Evolutionary conservation across 2,113 vertebrate species (phyloP).

Genomic region (Arenaria interpres): DNA sequence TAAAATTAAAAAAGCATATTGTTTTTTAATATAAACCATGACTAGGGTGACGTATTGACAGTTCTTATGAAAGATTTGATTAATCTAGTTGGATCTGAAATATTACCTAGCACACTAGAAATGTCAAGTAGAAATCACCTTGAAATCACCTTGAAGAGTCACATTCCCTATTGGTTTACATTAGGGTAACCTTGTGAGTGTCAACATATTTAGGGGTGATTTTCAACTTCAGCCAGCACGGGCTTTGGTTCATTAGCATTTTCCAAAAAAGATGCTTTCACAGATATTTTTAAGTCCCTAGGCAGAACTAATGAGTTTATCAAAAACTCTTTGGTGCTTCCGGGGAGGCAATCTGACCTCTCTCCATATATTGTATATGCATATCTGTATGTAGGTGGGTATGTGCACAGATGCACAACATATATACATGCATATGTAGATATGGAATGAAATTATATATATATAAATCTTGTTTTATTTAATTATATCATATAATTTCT

Average conservation of each 20-base stretch:
- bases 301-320: background rate
- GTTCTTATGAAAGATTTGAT: background rate
- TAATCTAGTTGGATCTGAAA: slow-evolving; percentile 4
- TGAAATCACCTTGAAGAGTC: background rate
- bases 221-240: background rate
- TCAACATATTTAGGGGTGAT: background rate
- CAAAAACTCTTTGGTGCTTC: background rate
- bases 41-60: background rate
- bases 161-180: background rate
- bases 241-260: background rate
- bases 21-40: background rate
- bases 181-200: background rate
- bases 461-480: background rate
- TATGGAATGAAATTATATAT: background rate
- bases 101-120: background rate
- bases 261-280: background rate
- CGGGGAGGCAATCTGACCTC: background rate
- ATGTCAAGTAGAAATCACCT: background rate
- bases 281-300: background rate
- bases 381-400: background rate
- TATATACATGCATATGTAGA: background rate
- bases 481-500: background rate
- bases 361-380: background rate
- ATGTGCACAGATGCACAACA: background rate
- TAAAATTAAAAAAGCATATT: slow-evolving; percentile 4